These are phyloP conservation scores for Tubulanus polymorphus DNA, from an alignment of 2,888 invertebrate species.

Conservation along the genomic window DNA sequence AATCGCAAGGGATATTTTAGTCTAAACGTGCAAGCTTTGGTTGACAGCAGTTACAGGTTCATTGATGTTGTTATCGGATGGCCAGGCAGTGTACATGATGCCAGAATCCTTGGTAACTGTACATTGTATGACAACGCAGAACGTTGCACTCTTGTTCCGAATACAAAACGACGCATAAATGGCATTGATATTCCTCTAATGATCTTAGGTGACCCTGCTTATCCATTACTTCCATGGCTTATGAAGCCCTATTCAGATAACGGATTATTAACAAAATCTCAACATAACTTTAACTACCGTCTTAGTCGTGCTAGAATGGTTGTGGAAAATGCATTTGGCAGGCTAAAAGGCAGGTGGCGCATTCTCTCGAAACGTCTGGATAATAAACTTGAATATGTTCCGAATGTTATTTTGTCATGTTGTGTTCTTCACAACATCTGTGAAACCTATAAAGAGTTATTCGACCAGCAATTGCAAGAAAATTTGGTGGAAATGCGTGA, in stretches of 20 bases:
- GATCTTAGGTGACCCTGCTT: slow-evolving; percentile 12
- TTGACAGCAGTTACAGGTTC: slow-evolving; percentile 8
- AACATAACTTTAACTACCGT: slow-evolving; percentile 11
- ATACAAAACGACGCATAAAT: neutral
- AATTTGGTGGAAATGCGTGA: no score
- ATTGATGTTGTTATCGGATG: slow-evolving; percentile 7
- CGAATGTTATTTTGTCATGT: slow-evolving; percentile 6
- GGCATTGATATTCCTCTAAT: neutral
- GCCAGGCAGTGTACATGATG: slow-evolving; percentile 15
- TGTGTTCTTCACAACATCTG: slow-evolving; percentile 15
- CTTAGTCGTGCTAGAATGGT: slow-evolving; percentile 9
- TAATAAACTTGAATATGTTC: slow-evolving; percentile 4
- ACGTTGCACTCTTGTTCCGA: slow-evolving; percentile 1
- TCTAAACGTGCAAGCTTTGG: slow-evolving; percentile 9
- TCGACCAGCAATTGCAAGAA: no score
- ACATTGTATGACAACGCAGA: slow-evolving; percentile 3
- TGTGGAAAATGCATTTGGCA: slow-evolving; percentile 10
- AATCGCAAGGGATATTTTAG: slow-evolving; percentile 14
- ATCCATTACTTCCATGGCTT: no score
- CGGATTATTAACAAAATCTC: neutral
- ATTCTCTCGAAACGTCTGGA: slow-evolving; percentile 6
- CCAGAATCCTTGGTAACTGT: slow-evolving; percentile 9
- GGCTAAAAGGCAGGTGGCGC: slow-evolving; percentile 11
- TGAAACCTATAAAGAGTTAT: slow-evolving; percentile 9
- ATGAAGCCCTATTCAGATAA: slow-evolving; percentile 7